Evolutionary conservation across 2,888 invertebrate species (phyloP).

Genomic region (Sarcophaga caerulescens): DNA sequence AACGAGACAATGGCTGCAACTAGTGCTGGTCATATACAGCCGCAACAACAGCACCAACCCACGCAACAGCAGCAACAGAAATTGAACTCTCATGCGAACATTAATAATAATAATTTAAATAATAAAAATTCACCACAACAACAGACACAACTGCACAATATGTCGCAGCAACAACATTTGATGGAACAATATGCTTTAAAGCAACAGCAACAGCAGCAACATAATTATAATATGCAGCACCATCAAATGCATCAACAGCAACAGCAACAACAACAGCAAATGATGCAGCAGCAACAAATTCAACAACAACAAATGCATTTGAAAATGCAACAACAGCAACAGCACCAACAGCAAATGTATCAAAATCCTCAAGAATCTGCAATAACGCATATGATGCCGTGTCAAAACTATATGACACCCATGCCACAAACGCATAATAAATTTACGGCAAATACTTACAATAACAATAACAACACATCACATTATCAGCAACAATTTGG

Average conservation of each 20-base stretch:
- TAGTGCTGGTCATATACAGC: constrained; percentile 79
- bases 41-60: constrained; percentile 71
- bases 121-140: constrained; percentile 69
- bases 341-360: constrained; percentile 66
- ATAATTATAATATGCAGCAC: constrained; percentile 70
- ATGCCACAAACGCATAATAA: constrained; percentile 61
- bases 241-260: constrained; percentile 70
- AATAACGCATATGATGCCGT: constrained; percentile 63
- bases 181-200: constrained; percentile 68
- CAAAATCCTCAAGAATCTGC: constrained; percentile 50
- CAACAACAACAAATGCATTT: constrained; percentile 71
- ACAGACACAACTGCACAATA: constrained; percentile 71
- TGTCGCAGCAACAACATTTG: constrained; percentile 72
- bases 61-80: constrained; percentile 76
- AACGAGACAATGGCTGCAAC: constrained; percentile 79
- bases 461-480: constrained; percentile 39
- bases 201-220: constrained; percentile 72
- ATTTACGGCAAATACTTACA: constrained; percentile 66
- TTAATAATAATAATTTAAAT: constrained; percentile 66
- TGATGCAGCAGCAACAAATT: constrained; percentile 63
- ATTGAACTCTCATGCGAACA: constrained; percentile 74
- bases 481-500: constrained; percentile 63
- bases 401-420: constrained; percentile 66
- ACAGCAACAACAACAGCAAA: constrained; percentile 44
- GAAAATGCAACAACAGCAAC: constrained; percentile 66